A percentile compares a stretch with the other conserved stretches of the same genome.
Evolutionary conservation across 2,888 invertebrate genomes (phyloP).

Genomic region (Venustoraphidia nigricollis): DNA sequence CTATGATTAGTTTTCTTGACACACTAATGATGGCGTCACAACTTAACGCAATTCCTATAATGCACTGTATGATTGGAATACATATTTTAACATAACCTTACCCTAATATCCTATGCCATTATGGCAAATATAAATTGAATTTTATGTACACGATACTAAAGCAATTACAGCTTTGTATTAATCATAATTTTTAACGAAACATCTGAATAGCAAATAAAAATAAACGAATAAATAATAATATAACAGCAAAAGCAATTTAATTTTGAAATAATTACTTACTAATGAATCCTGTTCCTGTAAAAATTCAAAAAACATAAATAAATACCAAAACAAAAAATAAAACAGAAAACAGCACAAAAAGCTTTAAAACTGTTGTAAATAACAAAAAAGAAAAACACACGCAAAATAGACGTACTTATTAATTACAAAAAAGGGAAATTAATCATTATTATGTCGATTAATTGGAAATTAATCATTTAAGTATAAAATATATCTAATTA

Average conservation of each 20-base stretch:
- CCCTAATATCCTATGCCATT: too few species aligned
- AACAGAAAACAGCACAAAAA: constrained; percentile 17
- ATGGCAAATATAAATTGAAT: too few species aligned
- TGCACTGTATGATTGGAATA: too few species aligned
- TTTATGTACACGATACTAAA: too few species aligned
- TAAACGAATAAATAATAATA: not conserved
- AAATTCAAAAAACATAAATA: constrained; percentile 19
- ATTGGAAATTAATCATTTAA: too few species aligned
- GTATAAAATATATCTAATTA: too few species aligned
- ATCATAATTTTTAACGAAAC: not conserved
- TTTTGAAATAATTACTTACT: constrained; percentile 38
- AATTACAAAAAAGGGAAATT: not conserved
- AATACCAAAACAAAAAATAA: constrained; percentile 15
- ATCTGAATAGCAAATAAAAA: constrained; percentile 3
- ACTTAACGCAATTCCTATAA: too few species aligned
- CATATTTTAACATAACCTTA: too few species aligned
- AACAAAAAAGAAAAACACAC: constrained; percentile 3
- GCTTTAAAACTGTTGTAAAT: constrained; percentile 1
- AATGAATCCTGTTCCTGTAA: constrained; percentile 50
- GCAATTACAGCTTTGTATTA: not conserved
- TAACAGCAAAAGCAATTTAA: constrained; percentile 8
- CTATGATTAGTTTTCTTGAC: too few species aligned
- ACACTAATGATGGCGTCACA: too few species aligned
- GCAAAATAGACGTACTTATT: not conserved
- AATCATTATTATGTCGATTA: constrained; percentile 5